Evolutionary conservation across 64 coral and sea anemone genomes (phyloP).

Genomic region (Pocillopora verrucosa): DNA sequence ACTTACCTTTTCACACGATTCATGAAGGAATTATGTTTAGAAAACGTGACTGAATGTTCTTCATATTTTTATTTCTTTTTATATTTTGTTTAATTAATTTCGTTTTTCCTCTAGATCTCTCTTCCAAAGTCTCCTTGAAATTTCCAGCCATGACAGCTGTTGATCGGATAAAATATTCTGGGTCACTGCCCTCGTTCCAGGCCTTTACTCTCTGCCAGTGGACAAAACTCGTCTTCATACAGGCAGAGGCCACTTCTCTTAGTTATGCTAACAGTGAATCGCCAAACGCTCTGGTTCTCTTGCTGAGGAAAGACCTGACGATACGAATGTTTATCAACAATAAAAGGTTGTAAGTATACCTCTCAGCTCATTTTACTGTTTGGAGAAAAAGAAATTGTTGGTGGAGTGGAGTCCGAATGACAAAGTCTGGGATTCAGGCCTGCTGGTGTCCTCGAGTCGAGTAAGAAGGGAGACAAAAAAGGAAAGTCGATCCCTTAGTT

Average conservation of each 20-base stretch:
- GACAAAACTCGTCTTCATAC: not conserved
- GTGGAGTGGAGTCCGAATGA: no score
- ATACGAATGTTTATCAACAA: not conserved
- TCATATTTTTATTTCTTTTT: not conserved
- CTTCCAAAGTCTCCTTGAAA: not conserved
- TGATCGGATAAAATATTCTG: not conserved
- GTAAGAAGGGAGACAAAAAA: no score
- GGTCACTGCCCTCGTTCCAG: not conserved
- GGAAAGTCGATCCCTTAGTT: no score
- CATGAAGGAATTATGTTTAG: no score
- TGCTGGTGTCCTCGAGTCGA: no score
- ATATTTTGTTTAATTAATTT: not conserved
- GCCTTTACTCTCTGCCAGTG: not conserved
- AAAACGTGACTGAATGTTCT: no score
- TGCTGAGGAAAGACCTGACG: not conserved
- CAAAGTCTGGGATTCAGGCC: no score
- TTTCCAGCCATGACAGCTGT: not conserved
- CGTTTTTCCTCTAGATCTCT: not conserved
- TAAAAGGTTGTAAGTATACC: not conserved
- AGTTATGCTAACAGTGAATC: not conserved
- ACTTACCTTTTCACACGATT: no score
- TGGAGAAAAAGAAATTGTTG: no score
- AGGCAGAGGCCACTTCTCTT: not conserved
- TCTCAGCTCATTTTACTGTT: not conserved
- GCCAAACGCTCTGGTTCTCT: not conserved